Evolutionary conservation across 92 coral and sea anemone genomes (phyloP), one percentile per base, ranked within the genome.

Genomic region (Palythoa caribaeorum): DNA sequence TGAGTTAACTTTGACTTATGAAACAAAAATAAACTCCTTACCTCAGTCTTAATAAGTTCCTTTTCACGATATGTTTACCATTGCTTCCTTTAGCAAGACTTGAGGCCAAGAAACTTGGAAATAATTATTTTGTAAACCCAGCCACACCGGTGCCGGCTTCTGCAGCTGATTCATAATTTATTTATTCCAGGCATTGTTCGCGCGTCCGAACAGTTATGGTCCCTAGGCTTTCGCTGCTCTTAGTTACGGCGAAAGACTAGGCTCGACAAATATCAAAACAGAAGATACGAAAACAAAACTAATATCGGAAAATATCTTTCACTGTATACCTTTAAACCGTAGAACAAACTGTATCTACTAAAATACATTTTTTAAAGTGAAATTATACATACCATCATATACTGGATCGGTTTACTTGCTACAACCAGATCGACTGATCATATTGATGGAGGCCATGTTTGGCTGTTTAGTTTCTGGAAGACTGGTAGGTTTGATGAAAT

Each of bases 401-500:
- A 28, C 1, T 35, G 16, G 39, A 38, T 35, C 44, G 9, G 75
- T 38, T 70, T 10, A 35, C 75, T 2, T 11, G 73, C 40, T 6
- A 70, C 12, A 35, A 2, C 75, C 16, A 70, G 75, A 28, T 28
- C 6, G 75, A 10, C 38, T 70, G 14, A 36, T 70, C 75, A 35
- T 4, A 19, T 5, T 21, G 21, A 69, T 57, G 70, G 79, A 39
- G 37, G 77, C 88, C 28, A 96, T 96, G 98, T 96, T 96, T 86
- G 98, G 98, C 11, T 96, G 98, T 84, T 87, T 96, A 12, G 98
- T 90, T 7, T 93, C 98, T 52, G 98, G 98, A 39, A 88, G 98
- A 38, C 80, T 96, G 90, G 98, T 96, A 55, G 93, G 98, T 79
- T 15, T 1, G 16, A 3, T n/a, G 14, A n/a, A 11, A 14, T 59